Evolutionary conservation across 1,140 invertebrate species (phyloP), one percentile per base, ranked within the genome.

Genomic region (Octopus bimaculoides): DNA sequence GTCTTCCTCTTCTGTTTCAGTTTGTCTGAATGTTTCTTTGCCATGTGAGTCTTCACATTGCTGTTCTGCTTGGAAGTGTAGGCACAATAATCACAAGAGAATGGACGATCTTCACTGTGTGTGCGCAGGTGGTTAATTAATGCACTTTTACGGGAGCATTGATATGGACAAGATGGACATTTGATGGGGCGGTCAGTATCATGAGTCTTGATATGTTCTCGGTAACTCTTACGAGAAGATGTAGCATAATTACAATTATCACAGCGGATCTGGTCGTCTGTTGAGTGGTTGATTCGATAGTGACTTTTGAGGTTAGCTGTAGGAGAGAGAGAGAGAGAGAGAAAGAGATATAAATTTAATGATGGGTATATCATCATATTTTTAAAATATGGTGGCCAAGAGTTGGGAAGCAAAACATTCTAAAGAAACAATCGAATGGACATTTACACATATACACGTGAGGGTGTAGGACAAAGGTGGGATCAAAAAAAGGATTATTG

Each of bases 61-160:
- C 85, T 85, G 54, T 79, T 82, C 81, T 87, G 87, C 56, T 83
- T 85, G 8, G 87, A 88, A 20, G 83, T 83, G 78, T 90, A 91
- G 5, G 83, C 69, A 82, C 91, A 91, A 41, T 84, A 82, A 10
- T 80, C 77, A 80, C 91, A 91, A 3, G 74, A 53, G 81, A 85
- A 91, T 41, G 89, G 90, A 55, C 88, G 87, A 56, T 90, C 88
- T 17, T 87, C 84, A 69, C 87, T 88, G 78, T 91, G 91, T 8
- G 87, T 84, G 91, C 93, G 88, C 52, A 85, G 78, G 80, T 91
- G 91, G 75, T 86, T 85, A 26, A 86, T 87, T 10, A 91, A 82
- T 5, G 84, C 82, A 71, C 80, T 82, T 54, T 81, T 82, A 53
- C 81, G 84, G 7, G 82, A 79, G 77, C 85, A 87, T 8, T 82